Evolutionary conservation across 2,888 invertebrate genomes (phyloP).

Genomic region (Willowsia nigromaculata): DNA sequence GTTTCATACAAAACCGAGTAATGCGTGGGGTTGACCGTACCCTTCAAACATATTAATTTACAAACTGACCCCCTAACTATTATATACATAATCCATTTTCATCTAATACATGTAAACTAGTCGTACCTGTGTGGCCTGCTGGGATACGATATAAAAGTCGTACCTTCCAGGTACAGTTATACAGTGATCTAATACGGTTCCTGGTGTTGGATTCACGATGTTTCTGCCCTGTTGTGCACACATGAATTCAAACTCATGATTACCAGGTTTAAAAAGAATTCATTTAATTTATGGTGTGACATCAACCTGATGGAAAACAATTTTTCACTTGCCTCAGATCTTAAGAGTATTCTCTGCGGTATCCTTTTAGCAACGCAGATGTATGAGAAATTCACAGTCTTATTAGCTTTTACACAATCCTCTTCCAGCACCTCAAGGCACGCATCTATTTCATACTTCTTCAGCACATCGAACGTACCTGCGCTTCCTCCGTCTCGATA

Average conservation of each 20-base stretch:
- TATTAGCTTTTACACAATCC: conserved; percentile 81
- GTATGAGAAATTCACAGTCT: conserved; percentile 85
- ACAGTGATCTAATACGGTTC: conserved; percentile 90
- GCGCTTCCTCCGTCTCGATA: conserved; percentile 97
- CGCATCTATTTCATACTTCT: conserved; percentile 90
- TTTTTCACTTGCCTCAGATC: conserved; percentile 76
- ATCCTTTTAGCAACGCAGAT: conserved; percentile 95
- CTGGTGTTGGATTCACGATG: conserved; percentile 88
- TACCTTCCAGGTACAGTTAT: conserved; percentile 89
- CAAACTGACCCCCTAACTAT: background rate
- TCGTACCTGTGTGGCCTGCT: conserved; percentile 87
- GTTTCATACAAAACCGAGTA: conserved; percentile 90
- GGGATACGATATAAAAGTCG: conserved; percentile 94
- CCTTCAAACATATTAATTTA: conserved; percentile 82
- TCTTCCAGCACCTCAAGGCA: conserved; percentile 83
- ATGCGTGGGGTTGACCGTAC: conserved; percentile 95
- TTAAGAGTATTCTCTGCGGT: conserved; percentile 88
- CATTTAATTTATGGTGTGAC: too few species aligned
- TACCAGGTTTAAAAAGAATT: too few species aligned
- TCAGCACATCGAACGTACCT: conserved; percentile 87
- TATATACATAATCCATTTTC: background rate
- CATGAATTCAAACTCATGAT: too few species aligned
- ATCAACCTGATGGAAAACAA: too few species aligned
- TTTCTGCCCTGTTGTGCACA: conserved; percentile 21
- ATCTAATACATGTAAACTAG: too few species aligned